Evolutionary conservation across 2,888 invertebrate genomes (phyloP), one percentile per base, ranked within the genome.

Genomic region (Myathropa florea): DNA sequence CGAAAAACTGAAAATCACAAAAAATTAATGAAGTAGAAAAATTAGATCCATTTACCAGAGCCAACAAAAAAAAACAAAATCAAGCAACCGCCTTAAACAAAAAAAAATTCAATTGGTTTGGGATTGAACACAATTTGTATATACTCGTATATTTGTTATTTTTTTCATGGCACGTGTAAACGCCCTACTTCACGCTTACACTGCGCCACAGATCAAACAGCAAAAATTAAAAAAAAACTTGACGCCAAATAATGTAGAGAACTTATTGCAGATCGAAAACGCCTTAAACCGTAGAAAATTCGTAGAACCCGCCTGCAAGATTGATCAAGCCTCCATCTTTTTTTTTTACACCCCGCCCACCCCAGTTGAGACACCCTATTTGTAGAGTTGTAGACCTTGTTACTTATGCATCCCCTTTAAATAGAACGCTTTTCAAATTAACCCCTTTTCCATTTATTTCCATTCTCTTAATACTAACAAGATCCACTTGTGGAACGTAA

Each of bases 91-190:
- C 75, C 65, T 80, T 65, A 24, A 24, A 24, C 23, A 53, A 64
- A 77, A 78, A 80, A 71, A 75, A 53, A 53, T 4, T 12, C 3
- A 12, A 78, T 78, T 84, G 85, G 85, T 88, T 88, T 88, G 84
- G 84, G 88, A 85, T 88, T 86, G 80, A 72, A 82, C 63, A 70
- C 73, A 71, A 81, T n/a, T 73, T 79, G 79, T 73, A 86, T 55
- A 77, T 81, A 76, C 24, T n/a, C n/a, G n/a, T n/a, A n/a, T n/a
- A 14, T 71, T 33, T 21, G 68, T 75, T 57, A n/a, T 68, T 33
- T 1, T 6, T 55, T 64, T 63, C 55, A 10, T 64, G 75, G 81
- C 55, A 75, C 28, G 81, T 81, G 75, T 75, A 59, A 81, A 70
- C 72, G 77, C 61, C 59, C 65, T 72, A 67, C 79, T 80, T 80